Conservation (phyloP, 2,888 invertebrate species). For the Temnothorax rugatulus region DNA sequence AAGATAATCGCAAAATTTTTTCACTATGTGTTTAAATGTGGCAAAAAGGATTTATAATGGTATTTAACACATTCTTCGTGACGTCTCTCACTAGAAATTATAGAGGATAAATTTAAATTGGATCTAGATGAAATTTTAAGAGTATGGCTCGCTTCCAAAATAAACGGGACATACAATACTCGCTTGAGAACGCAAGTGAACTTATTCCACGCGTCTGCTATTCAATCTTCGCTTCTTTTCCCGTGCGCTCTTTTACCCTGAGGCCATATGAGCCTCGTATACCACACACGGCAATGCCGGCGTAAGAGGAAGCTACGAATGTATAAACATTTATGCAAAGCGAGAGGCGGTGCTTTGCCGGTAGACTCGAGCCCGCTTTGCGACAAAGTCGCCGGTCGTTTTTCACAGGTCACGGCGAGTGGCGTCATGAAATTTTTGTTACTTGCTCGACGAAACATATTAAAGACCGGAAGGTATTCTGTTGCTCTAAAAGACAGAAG, state of each 20-base stretch:
- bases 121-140: neutral
- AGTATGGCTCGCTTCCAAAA: constrained; percentile 32
- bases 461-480: constrained; percentile 49
- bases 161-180: constrained; percentile 21
- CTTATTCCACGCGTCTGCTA: constrained; percentile 46
- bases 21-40: neutral
- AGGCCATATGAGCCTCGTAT: constrained; percentile 53
- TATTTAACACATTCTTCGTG: neutral
- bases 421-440: constrained; percentile 65
- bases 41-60: neutral
- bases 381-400: constrained; percentile 67
- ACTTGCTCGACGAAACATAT: constrained; percentile 54
- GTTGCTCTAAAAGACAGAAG: constrained; percentile 29
- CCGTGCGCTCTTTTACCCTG: constrained; percentile 46
- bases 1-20: neutral
- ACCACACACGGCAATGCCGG: constrained; percentile 35
- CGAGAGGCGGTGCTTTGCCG: constrained; percentile 40
- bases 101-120: neutral
- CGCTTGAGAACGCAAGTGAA: constrained; percentile 37
- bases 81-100: neutral
- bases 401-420: constrained; percentile 53
- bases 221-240: constrained; percentile 45
- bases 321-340: constrained; percentile 74
- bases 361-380: constrained; percentile 57
- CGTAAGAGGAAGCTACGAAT: constrained; percentile 67